Percentiles rank a stretch among this genome's conserved stretches.
These are phyloP conservation scores for Brevimyrus niger DNA, from an alignment of 2,113 vertebrate genomes.

Conservation along the genomic window DNA sequence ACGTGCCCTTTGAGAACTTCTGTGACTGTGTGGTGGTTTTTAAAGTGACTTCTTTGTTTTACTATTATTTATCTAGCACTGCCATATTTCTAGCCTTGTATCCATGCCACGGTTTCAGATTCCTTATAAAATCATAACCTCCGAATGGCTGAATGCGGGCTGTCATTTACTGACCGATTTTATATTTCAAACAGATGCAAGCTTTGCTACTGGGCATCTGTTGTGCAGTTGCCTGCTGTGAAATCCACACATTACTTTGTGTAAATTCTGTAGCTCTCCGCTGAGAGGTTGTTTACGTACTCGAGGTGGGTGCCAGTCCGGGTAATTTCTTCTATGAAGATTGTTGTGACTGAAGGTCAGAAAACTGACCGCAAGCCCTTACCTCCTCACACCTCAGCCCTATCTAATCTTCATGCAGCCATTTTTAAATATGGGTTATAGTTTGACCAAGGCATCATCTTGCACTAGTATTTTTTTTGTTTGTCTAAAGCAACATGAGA, in stretches of 20 bases:
- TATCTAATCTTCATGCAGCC: background rate
- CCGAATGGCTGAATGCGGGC: background rate
- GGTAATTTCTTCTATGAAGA: background rate
- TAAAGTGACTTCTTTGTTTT: background rate
- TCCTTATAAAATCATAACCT: slow-evolving; percentile 7
- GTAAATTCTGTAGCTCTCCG: slow-evolving; percentile 20
- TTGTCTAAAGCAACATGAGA: background rate
- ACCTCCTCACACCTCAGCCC: background rate
- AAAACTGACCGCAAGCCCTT: background rate
- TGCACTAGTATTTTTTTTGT: background rate
- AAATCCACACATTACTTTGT: slow-evolving; percentile 15
- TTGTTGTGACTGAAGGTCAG: background rate
- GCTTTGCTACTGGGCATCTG: slow-evolving; percentile 11
- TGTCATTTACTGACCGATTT: slow-evolving; percentile 27
- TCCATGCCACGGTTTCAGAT: slow-evolving; percentile 8
- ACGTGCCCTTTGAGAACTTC: background rate
- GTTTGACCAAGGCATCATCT: background rate
- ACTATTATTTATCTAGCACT: background rate
- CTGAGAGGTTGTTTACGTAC: slow-evolving; percentile 18
- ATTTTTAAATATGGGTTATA: background rate
- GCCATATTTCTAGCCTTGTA: background rate
- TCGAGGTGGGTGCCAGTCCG: background rate
- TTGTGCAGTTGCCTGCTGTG: slow-evolving; percentile 13
- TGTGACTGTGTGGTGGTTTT: background rate
- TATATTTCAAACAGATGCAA: slow-evolving; percentile 34